Base-by-base conservation (phyloP, 53 echinoderm and acorn worm species). In the Holothuria scabra region DNA sequence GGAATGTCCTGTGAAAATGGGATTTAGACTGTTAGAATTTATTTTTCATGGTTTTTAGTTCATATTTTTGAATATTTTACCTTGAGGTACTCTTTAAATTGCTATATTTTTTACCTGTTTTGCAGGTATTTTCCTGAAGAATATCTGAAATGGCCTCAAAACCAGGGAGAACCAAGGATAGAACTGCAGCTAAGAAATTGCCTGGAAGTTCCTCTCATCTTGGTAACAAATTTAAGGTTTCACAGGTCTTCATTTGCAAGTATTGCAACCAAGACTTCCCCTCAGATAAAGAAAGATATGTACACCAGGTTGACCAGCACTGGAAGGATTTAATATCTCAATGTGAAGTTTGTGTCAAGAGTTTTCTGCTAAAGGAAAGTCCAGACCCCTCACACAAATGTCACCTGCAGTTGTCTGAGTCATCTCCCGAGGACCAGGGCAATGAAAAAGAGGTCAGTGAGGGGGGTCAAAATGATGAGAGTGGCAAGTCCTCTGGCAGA, bases 281-380 rank as follows among this genome's bases (percentile, higher is more conserved):
- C n/a, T 59, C 80, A 18, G 44, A 80, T 23, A 80, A 80, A 23
- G 80, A 59, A 10, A 80, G 62, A 24, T 61, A 80, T 33, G 80
- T 34, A 34, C 80, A 80, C 38, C 60, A 80, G 44, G 80, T 80
- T 29, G 80, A 80, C 60, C 19, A 35, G 35, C 80, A 80, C 31
- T 80, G 80, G 80, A 80, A 44, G 38, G 62, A 80, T 32, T 23
- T 80, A 60, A 59, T 80, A 20, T 60, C 62, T 60, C 60, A 80
- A 24, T 80, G 80, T 80, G 80, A 80, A 61, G 60, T 80, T 18
- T 80, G 80, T 59, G 80, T 61, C 25, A 80, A 80, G 62, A 44
- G 60, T 31, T 80, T 80, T 35, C 62, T 80, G 21, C 60, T 80
- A 6, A 44, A 44, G 37, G 62, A 61, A 60, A 61, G 29, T 59